Evolutionary conservation across 2,888 invertebrate species (phyloP).

Genomic region (Cabera pusaria): DNA sequence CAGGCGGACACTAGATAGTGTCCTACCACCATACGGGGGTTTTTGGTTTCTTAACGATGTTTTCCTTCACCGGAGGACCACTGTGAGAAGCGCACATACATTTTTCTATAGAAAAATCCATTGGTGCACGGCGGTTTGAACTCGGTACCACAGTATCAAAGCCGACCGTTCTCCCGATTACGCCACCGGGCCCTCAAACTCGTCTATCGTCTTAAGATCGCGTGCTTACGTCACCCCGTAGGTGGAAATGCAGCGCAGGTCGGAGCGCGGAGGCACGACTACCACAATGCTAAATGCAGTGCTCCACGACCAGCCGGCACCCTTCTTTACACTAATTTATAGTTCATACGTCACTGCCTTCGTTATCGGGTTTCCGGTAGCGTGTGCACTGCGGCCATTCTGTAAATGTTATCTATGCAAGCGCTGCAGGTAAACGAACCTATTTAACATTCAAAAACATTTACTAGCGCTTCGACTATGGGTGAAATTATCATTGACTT

Average conservation of each 20-base stretch:
- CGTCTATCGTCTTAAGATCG: conserved; percentile 44
- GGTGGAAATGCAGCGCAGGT: conserved; percentile 16
- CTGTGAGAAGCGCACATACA: no score
- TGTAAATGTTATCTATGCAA: conserved; percentile 47
- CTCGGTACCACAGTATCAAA: no score
- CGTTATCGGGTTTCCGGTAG: conserved; percentile 58
- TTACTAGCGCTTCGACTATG: conserved; percentile 22
- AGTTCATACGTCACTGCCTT: conserved; percentile 49
- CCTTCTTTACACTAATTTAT: conserved; percentile 42
- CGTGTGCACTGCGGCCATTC: conserved; percentile 42
- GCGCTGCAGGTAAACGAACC: conserved; percentile 47
- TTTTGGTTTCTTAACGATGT: no score
- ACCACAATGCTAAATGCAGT: conserved; percentile 35
- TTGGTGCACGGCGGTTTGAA: no score
- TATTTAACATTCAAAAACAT: conserved; percentile 39
- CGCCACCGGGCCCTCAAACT: no score
- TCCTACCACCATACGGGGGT: no score
- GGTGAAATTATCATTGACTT: conserved; percentile 28
- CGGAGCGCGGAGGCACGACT: conserved; percentile 12
- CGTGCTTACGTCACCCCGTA: conserved; percentile 38
- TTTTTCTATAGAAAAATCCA: no score
- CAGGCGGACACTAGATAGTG: no score
- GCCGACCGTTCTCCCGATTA: no score
- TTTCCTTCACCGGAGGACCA: no score
- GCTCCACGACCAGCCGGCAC: conserved; percentile 17